Evolutionary conservation across 2,113 vertebrate species (phyloP).

Genomic region (Taurulus bubalis): DNA sequence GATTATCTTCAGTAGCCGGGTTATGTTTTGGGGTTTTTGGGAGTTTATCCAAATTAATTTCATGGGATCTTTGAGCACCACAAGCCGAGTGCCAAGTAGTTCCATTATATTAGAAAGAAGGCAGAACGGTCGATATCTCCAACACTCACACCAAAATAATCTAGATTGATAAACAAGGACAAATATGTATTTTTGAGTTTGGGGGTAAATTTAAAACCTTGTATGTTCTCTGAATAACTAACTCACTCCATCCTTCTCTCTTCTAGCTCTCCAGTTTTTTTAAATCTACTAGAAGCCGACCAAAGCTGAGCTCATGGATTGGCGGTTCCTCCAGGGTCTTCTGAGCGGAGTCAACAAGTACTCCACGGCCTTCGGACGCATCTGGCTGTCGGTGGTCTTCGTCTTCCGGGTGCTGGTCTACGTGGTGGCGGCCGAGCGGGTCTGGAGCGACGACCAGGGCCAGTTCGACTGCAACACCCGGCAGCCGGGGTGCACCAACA

Average conservation of each 20-base stretch:
- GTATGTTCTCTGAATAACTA: neutral
- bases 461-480: slow-evolving; percentile 87
- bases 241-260: slow-evolving; percentile 16
- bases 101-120: too few species aligned
- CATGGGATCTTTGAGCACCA: too few species aligned
- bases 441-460: slow-evolving; percentile 86
- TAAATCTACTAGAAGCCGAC: neutral
- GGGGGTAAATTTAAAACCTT: too few species aligned
- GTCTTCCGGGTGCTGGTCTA: slow-evolving; percentile 87
- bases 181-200: neutral
- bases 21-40: too few species aligned
- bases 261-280: slow-evolving; percentile 9
- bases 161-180: too few species aligned
- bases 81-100: too few species aligned
- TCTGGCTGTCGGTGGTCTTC: slow-evolving; percentile 88
- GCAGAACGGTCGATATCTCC: neutral
- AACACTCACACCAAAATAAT: neutral
- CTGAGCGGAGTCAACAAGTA: slow-evolving; percentile 88
- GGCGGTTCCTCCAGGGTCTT: slow-evolving; percentile 81
- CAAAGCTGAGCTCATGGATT: slow-evolving; percentile 81
- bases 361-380: slow-evolving; percentile 86
- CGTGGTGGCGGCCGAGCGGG: slow-evolving; percentile 84
- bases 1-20: too few species aligned
- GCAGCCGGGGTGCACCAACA: slow-evolving; percentile 86
- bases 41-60: too few species aligned